Evolutionary conservation across 2,888 invertebrate species (phyloP).

Genomic region (Parnassius apollo): DNA sequence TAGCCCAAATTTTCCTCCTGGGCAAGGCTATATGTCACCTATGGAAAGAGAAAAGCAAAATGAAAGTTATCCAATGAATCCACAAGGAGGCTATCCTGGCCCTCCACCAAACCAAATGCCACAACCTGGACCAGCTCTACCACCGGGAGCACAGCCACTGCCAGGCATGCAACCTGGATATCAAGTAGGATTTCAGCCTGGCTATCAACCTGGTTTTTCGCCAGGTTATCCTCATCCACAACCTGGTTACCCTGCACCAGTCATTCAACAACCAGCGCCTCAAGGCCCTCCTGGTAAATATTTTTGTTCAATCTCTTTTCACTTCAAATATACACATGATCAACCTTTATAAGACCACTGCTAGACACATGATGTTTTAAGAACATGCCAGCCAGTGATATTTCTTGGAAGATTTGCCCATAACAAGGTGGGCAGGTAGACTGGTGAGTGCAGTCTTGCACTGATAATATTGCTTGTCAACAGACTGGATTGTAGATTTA

Average conservation of each 20-base stretch:
- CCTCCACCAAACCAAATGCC: slow-evolving; percentile 42
- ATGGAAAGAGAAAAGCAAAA: slow-evolving; percentile 49
- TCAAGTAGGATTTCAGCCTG: slow-evolving; percentile 59
- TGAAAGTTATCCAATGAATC: slow-evolving; percentile 55
- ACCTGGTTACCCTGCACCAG: slow-evolving; percentile 44
- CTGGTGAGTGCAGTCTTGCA: no score
- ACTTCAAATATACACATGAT: no score
- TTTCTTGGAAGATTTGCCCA: no score
- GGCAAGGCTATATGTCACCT: slow-evolving; percentile 67
- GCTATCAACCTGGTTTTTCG: slow-evolving; percentile 51
- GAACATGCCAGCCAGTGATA: no score
- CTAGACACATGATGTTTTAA: no score
- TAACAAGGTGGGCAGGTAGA: no score
- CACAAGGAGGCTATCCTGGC: slow-evolving; percentile 60
- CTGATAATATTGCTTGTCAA: no score
- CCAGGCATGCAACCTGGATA: slow-evolving; percentile 66
- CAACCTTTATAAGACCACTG: no score
- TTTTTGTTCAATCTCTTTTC: no score
- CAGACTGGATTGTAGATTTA: no score
- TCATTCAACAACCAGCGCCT: slow-evolving; percentile 57
- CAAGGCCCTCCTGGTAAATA: slow-evolving; percentile 51
- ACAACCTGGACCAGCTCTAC: slow-evolving; percentile 44
- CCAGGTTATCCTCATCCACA: slow-evolving; percentile 45
- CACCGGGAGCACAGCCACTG: slow-evolving; percentile 60
- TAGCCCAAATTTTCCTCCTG: slow-evolving; percentile 69